A percentile compares a stretch with the other conserved stretches of the same genome.
phyloP scores from a whole-genome alignment of 1,140 invertebrate genomes.

The Calliopsis andreniformis region DNA sequence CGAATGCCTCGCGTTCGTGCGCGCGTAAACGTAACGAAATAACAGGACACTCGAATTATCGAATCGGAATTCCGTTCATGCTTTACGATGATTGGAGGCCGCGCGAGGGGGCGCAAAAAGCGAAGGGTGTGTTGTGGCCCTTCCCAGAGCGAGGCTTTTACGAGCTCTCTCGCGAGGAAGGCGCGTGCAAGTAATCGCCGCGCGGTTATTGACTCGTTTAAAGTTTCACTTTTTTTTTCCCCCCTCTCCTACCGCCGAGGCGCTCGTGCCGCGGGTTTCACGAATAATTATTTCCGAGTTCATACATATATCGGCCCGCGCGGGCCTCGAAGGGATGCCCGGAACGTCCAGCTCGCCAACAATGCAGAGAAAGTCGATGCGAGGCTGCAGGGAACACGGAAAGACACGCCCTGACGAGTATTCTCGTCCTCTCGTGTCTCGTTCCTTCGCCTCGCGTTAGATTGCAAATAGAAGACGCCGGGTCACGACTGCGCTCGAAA shows the following conservation, averaged over 20 bases:
- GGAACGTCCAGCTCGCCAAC: conserved; percentile 66
- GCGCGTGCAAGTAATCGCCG: conserved; percentile 8
- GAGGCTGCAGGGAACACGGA: conserved; percentile 68
- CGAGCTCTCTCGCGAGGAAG: not conserved
- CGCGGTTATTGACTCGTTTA: conserved; percentile 23
- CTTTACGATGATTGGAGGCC: conserved; percentile 37
- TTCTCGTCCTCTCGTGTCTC: conserved; percentile 64
- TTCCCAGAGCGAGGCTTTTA: not conserved
- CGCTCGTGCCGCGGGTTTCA: conserved; percentile 19
- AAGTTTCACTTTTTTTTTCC: not conserved
- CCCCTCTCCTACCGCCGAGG: not conserved
- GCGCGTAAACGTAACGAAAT: conserved; percentile 35
- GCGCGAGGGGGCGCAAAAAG: conserved; percentile 21
- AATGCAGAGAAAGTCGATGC: conserved; percentile 65
- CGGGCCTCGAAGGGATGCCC: conserved; percentile 28
- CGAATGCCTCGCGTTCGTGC: conserved; percentile 39
- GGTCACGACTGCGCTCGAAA: conserved; percentile 18
- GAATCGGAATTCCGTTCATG: conserved; percentile 48
- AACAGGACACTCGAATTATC: conserved; percentile 54
- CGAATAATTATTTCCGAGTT: conserved; percentile 16
- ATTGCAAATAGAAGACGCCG: conserved; percentile 1
- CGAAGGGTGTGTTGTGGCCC: not conserved
- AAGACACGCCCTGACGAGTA: conserved; percentile 71
- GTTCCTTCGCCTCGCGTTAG: not conserved
- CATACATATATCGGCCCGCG: not conserved